A percentile compares a stretch with the other conserved stretches of the same genome.
These are phyloP conservation scores for Ichneumoninae sp. DNA, from an alignment of 2,888 invertebrate genomes.

Conservation along the genomic window DNA sequence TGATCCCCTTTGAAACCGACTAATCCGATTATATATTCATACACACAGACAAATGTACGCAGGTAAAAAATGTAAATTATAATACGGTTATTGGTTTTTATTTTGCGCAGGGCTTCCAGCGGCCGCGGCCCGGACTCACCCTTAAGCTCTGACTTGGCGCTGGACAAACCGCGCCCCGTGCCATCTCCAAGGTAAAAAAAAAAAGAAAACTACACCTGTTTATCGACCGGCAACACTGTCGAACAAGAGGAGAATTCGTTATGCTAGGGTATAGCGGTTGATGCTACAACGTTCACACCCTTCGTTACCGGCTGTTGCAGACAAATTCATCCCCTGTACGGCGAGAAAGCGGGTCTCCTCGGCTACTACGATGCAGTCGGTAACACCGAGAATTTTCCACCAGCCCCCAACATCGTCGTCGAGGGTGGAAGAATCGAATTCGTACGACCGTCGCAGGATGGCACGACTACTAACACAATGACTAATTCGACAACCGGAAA, in stretches of 20 bases:
- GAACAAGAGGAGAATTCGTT: not conserved
- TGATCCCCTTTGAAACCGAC: constrained; percentile 19
- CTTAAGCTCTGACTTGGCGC: constrained; percentile 79
- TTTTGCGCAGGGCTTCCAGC: constrained; percentile 80
- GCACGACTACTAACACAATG: constrained; percentile 78
- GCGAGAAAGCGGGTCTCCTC: constrained; percentile 82
- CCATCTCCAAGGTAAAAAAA: constrained; percentile 81
- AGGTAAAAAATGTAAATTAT: constrained; percentile 5
- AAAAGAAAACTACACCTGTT: constrained; percentile 50
- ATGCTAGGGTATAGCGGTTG: constrained; percentile 5
- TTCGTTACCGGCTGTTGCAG: constrained; percentile 80
- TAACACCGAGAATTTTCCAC: constrained; percentile 82
- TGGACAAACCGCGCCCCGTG: constrained; percentile 81
- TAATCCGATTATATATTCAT: constrained; percentile 22
- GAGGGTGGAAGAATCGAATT: constrained; percentile 85
- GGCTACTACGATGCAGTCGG: constrained; percentile 82
- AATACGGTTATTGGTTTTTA: constrained; percentile 26
- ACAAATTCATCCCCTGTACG: constrained; percentile 84
- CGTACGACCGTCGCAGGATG: constrained; percentile 83
- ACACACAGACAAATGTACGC: no score
- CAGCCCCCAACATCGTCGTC: constrained; percentile 85
- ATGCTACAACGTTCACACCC: constrained; percentile 35
- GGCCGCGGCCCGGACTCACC: constrained; percentile 81
- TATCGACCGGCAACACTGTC: constrained; percentile 51
- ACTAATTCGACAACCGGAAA: constrained; percentile 42